Evolutionary conservation across 1,140 invertebrate species (phyloP), one percentile per base, ranked within the genome.

Genomic region (Ips nitidus): DNA sequence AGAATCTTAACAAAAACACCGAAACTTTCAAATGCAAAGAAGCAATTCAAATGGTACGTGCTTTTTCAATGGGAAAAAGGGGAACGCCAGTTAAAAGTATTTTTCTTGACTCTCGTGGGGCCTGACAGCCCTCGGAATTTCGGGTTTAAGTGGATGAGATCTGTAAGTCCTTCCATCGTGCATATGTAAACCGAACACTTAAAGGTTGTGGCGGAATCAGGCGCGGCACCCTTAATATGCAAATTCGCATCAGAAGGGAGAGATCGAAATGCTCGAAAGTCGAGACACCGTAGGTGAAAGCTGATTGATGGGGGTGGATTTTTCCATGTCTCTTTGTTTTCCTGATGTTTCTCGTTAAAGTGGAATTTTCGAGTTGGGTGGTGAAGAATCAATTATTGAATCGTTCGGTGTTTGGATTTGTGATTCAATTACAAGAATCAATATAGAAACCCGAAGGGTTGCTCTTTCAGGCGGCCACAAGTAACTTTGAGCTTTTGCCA

Each of bases 111-210:
- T 36, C 37, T 36, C 52, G 8, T 5, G 52, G 37, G 52, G 37
- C 52, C 52, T n/a, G n/a, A 55, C 52, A 55, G 8, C 52, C 52
- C 52, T 55, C 52, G n/a, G 52, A 55, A 55, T 55, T 55, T 55
- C 37, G 5, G 5, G 52, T 55, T 37, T 55, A 55, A 55, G 52
- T 55, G 52, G 37, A 55, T 55, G 52, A 55, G 52, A 55, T 55
- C 52, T 36, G 37, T n/a, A 38, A 38, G 52, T 38, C 37, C 37
- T n/a, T n/a, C 52, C 52, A 6, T n/a, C 37, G 8, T 55, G 52
- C 52, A 55, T 55, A 55, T 55, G 52, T 55, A 55, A 55, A 38
- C 2, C 52, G 37, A 55, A 55, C 52, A 38, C 37, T 55, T 55
- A 55, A 55, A 55, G 52, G 37, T 55, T 55, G 52, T 55, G 37